A percentile compares a stretch with the other conserved stretches of the same genome.
Evolutionary conservation across 64 coral and sea anemone genomes (phyloP).

Genomic region (Pocillopora verrucosa): DNA sequence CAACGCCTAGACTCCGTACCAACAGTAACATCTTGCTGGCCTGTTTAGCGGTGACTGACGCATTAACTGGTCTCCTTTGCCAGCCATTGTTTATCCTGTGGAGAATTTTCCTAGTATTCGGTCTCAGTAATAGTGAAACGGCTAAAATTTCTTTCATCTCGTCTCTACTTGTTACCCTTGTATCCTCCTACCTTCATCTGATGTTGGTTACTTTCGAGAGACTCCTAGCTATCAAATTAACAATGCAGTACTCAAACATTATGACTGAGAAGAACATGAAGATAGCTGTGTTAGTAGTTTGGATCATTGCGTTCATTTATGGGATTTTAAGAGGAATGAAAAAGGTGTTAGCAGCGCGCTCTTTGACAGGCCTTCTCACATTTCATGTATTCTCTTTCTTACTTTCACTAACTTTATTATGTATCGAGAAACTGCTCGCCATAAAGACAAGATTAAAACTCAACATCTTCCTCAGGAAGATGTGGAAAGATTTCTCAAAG

Average conservation of each 20-base stretch:
- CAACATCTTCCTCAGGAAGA: conserved; percentile 2
- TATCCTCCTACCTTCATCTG: neutral
- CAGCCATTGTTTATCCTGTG: neutral
- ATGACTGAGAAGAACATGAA: neutral
- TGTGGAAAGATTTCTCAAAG: neutral
- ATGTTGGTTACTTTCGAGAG: neutral
- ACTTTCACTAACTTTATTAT: neutral
- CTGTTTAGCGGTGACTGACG: no score
- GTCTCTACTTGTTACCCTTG: neutral
- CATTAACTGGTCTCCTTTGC: no score
- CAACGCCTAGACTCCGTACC: neutral
- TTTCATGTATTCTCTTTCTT: no score
- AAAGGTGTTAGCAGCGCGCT: neutral
- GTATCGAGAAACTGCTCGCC: neutral
- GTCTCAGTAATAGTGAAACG: neutral
- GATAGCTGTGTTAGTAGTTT: neutral
- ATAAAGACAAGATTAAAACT: neutral
- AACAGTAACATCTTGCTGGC: no score
- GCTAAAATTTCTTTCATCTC: neutral
- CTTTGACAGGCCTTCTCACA: neutral
- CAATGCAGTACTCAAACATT: neutral
- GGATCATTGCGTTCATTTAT: neutral
- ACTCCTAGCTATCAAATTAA: neutral
- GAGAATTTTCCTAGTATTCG: neutral
- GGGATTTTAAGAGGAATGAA: neutral